Evolutionary conservation across 2,888 invertebrate species (phyloP).

Genomic region (Pterostichus niger): DNA sequence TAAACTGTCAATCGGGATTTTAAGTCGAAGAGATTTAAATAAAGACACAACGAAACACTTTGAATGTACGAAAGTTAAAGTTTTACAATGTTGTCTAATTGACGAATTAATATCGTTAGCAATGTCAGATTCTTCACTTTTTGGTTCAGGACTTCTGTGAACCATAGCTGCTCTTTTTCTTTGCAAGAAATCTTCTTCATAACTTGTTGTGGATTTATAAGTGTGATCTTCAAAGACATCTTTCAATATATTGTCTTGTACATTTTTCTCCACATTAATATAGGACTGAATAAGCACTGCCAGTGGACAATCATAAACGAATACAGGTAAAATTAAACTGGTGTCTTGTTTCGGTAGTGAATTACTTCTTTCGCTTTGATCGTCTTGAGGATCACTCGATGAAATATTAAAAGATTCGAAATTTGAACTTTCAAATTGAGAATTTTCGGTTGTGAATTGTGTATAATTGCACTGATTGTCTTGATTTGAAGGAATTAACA

Average conservation of each 20-base stretch:
- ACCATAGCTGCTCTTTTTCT: constrained; percentile 13
- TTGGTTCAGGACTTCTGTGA: constrained; percentile 76
- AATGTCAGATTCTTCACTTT: constrained; percentile 71
- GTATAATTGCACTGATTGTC: constrained; percentile 69
- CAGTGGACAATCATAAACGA: constrained; percentile 84
- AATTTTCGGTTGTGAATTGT: constrained; percentile 21
- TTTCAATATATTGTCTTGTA: constrained; percentile 71
- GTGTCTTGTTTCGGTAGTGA: constrained; percentile 33
- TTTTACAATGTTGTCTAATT: constrained; percentile 80
- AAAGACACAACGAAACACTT: constrained; percentile 83
- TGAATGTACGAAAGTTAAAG: constrained; percentile 80
- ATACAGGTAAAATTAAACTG: constrained; percentile 79
- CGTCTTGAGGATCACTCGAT: constrained; percentile 32
- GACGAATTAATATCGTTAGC: constrained; percentile 74
- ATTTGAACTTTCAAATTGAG: constrained; percentile 23
- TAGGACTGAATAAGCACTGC: constrained; percentile 80
- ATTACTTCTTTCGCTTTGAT: constrained; percentile 43
- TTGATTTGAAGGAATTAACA: constrained; percentile 36
- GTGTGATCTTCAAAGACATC: constrained; percentile 80
- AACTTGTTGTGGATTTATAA: constrained; percentile 76
- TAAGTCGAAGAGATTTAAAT: constrained; percentile 82
- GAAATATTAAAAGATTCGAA: constrained; percentile 24
- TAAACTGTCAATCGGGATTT: constrained; percentile 79
- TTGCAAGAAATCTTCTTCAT: constrained; percentile 72
- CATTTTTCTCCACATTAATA: constrained; percentile 74